These are phyloP conservation scores for Apotomis betuletana DNA, from an alignment of 2,888 invertebrate species.

Conservation along the genomic window DNA sequence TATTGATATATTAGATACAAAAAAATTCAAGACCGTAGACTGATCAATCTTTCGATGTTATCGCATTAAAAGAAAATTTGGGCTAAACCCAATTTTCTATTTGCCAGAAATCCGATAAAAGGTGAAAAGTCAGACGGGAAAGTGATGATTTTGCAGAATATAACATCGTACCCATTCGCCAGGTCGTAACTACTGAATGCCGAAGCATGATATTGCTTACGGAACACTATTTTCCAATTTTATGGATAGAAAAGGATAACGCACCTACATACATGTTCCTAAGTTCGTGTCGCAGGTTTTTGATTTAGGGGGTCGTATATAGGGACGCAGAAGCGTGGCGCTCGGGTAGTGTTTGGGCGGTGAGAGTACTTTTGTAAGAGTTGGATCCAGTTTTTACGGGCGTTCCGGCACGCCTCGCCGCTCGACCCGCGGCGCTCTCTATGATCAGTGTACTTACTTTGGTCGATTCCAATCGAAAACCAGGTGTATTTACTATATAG, in stretches of 20 bases:
- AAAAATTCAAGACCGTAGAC: too few species aligned
- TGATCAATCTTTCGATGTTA: slow-evolving; percentile 22
- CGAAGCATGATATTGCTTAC: slow-evolving; percentile 36
- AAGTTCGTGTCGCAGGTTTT: slow-evolving; percentile 26
- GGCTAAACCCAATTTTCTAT: slow-evolving; percentile 26
- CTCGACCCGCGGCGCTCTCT: slow-evolving; percentile 49
- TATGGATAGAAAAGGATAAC: slow-evolving; percentile 27
- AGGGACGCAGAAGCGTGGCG: neutral
- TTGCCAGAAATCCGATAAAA: slow-evolving; percentile 46
- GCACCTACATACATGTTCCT: slow-evolving; percentile 23
- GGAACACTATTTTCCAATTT: slow-evolving; percentile 39
- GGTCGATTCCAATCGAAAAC: slow-evolving; percentile 57
- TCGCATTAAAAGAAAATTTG: slow-evolving; percentile 36
- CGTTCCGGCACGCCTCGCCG: slow-evolving; percentile 58
- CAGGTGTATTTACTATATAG: slow-evolving; percentile 47
- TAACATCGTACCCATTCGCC: slow-evolving; percentile 20
- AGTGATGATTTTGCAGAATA: slow-evolving; percentile 45
- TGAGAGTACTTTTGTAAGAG: slow-evolving; percentile 34
- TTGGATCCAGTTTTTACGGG: slow-evolving; percentile 61
- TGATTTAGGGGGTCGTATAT: slow-evolving; percentile 31
- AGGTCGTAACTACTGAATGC: slow-evolving; percentile 15
- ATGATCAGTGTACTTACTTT: slow-evolving; percentile 67
- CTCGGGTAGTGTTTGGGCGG: slow-evolving; percentile 15
- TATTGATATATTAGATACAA: neutral
- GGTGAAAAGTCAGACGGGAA: slow-evolving; percentile 52